A percentile compares a stretch with the other conserved stretches of the same genome.
These are phyloP conservation scores for Cyclophora albipunctata DNA, from an alignment of 2,888 invertebrate species.

Conservation along the genomic window DNA sequence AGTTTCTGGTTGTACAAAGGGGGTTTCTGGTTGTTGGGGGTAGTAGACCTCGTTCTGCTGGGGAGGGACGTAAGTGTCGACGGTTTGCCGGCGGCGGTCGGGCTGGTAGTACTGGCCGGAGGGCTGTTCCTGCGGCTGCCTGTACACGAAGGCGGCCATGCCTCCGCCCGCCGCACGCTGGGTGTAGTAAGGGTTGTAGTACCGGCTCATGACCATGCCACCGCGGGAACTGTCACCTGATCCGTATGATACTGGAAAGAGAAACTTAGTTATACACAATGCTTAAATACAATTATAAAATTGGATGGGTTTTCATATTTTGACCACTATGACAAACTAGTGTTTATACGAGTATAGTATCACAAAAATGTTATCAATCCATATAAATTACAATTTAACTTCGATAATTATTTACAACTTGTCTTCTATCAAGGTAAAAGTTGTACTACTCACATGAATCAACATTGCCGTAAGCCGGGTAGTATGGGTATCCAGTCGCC, in stretches of 20 bases:
- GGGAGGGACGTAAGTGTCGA: constrained; percentile 45
- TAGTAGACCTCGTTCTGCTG: constrained; percentile 64
- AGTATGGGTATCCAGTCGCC: constrained; percentile 50
- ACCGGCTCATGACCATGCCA: constrained; percentile 59
- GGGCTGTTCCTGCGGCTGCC: constrained; percentile 39
- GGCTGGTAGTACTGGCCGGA: constrained; percentile 58
- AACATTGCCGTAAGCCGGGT: constrained; percentile 58
- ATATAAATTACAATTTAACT: too few relatives aligned
- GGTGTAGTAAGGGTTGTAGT: constrained; percentile 63
- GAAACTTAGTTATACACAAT: background rate
- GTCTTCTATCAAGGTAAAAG: too few relatives aligned
- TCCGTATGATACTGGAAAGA: constrained; percentile 54
- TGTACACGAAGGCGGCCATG: constrained; percentile 62
- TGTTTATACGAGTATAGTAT: too few relatives aligned
- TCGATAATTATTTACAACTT: too few relatives aligned
- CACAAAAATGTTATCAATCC: too few relatives aligned
- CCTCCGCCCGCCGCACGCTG: constrained; percentile 44
- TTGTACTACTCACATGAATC: constrained; percentile 52
- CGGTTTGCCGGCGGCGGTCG: constrained; percentile 55
- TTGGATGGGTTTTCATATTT: background rate
- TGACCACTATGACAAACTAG: background rate
- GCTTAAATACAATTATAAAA: background rate
- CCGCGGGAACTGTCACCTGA: constrained; percentile 52
- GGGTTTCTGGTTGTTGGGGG: constrained; percentile 41
- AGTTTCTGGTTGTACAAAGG: too few relatives aligned